Evolutionary conservation across 2,888 invertebrate genomes (phyloP).

Genomic region (Molanna angustata): DNA sequence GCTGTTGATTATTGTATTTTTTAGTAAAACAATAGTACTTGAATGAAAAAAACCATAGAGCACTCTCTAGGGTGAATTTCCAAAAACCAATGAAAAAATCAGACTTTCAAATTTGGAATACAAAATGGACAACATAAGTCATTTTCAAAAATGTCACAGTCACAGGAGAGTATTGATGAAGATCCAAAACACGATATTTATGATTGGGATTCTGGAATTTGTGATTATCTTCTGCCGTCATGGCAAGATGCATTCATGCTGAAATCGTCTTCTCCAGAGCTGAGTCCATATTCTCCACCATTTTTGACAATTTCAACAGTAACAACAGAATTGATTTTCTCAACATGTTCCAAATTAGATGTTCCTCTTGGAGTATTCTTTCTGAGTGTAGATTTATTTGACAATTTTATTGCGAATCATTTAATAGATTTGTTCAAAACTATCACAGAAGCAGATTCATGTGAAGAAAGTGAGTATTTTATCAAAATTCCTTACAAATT

Average conservation of each 20-base stretch:
- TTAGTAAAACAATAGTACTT: no score
- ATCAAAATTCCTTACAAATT: no score
- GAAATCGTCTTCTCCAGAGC: neutral
- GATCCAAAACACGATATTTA: conserved; percentile 14
- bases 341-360: conserved; percentile 8
- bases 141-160: neutral
- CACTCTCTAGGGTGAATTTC: no score
- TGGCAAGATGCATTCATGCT: conserved; percentile 13
- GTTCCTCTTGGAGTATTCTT: conserved; percentile 22
- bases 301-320: conserved; percentile 10
- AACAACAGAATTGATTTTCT: conserved; percentile 18
- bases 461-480: conserved; percentile 17
- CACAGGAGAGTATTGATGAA: neutral
- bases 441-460: neutral
- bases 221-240: conserved; percentile 13
- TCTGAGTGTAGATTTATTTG: conserved; percentile 23
- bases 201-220: conserved; percentile 16
- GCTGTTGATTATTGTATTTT: no score
- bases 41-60: no score
- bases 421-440: conserved; percentile 11
- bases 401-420: conserved; percentile 21
- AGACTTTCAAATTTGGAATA: no score
- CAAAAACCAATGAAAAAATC: no score
- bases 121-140: no score
- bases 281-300: conserved; percentile 14